These are phyloP conservation scores for Volucella bombylans DNA, from an alignment of 2,888 invertebrate species.

Conservation along the genomic window DNA sequence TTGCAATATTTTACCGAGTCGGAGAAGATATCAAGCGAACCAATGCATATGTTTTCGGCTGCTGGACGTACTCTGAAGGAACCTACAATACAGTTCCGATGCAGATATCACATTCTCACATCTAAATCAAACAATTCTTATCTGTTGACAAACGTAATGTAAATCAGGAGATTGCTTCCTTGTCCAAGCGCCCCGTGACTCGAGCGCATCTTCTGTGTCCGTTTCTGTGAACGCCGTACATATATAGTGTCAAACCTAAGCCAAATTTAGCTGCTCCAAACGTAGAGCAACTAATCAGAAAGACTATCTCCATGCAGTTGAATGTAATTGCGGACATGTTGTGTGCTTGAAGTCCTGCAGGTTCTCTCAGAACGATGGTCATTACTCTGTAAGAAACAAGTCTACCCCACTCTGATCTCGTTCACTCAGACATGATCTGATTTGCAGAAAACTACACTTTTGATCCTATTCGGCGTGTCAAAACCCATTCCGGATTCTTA, in stretches of 20 bases:
- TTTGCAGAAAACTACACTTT: too few relatives aligned
- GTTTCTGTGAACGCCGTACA: conserved; percentile 74
- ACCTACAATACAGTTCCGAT: conserved; percentile 77
- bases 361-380: too few relatives aligned
- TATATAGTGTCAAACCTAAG: conserved; percentile 75
- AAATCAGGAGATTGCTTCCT: conserved; percentile 78
- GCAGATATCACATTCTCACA: conserved; percentile 74
- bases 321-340: conserved; percentile 77
- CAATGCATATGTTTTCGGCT: conserved; percentile 77
- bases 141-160: conserved; percentile 76
- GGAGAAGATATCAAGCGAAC: conserved; percentile 67
- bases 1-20: conserved; percentile 76
- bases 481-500: too few relatives aligned
- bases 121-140: conserved; percentile 71
- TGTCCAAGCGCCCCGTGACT: conserved; percentile 75
- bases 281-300: conserved; percentile 78
- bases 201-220: conserved; percentile 76
- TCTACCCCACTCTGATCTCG: too few relatives aligned
- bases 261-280: conserved; percentile 77
- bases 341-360: too few relatives aligned
- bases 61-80: conserved; percentile 77
- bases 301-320: conserved; percentile 79
- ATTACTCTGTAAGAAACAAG: too few relatives aligned
- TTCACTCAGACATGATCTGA: too few relatives aligned
- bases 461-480: too few relatives aligned